Evolutionary conservation across 1,140 invertebrate species (phyloP), one percentile per base, ranked within the genome.

Genomic region (Goniozus legneri): DNA sequence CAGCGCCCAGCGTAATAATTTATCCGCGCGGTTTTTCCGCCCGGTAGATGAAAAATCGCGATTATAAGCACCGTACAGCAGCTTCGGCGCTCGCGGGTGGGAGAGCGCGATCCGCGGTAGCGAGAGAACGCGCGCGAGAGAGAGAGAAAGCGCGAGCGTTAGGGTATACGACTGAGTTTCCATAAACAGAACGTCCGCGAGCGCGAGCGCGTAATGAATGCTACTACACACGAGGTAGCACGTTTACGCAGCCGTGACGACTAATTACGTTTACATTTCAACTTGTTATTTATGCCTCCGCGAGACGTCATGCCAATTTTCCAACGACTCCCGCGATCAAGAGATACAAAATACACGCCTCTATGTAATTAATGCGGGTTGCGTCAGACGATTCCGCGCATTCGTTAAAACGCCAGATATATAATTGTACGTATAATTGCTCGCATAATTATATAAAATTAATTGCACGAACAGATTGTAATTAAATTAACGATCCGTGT

Each of bases 91-190:
- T n/a, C n/a, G n/a, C n/a, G n/a, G n/a, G n/a, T n/a, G n/a, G n/a
- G n/a, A n/a, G n/a, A n/a, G n/a, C n/a, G n/a, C n/a, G n/a, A n/a
- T n/a, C n/a, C n/a, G n/a, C n/a, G n/a, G n/a, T n/a, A n/a, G n/a
- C n/a, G n/a, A n/a, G n/a, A n/a, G n/a, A n/a, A n/a, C n/a, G n/a
- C n/a, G n/a, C n/a, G n/a, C n/a, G n/a, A n/a, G n/a, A n/a, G n/a
- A n/a, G n/a, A n/a, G n/a, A n/a, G n/a, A n/a, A n/a, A n/a, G n/a
- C n/a, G n/a, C n/a, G n/a, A n/a, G n/a, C n/a, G n/a, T n/a, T n/a
- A n/a, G n/a, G n/a, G n/a, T n/a, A n/a, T n/a, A n/a, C 40, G 38
- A 44, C 39, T 40, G 48, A 42, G 40, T 50, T 33, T 50, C 41
- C 34, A 30, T 12, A 8, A n/a, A 32, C 34, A 35, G 39, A 34